Evolutionary conservation across 1,140 invertebrate genomes (phyloP), one percentile per base, ranked within the genome.

Genomic region (Danaus plexippus): DNA sequence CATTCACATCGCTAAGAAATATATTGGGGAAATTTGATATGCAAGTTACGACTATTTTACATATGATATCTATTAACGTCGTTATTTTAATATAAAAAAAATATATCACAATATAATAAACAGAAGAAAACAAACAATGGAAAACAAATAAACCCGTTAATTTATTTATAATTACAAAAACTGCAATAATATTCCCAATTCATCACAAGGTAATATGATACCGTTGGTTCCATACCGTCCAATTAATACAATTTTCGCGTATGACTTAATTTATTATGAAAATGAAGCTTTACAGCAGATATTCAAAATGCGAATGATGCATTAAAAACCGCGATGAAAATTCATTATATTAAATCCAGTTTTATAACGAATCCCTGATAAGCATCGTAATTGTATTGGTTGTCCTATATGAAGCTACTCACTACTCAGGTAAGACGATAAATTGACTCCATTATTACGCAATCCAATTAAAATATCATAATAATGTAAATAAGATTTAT

Each of bases 1-100:
- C 54, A 60, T 44, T 32, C 52, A 57, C 59, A 65, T 47, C 11
- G 22, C 47, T 54, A 52, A 52, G 22, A 32, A 32, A 32, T 32
- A 32, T 32, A 32, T 32, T 32, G 22, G 22, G 22, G 22, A 32
- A 32, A 32, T 32, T 32, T 32, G 22, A 32, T 32, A 32, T 32
- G 22, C 22, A 32, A 32, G 22, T 32, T 32, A 32, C 22, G 22
- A 32, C 22, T 32, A 32, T 32, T 32, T 32, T 32, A 32, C 22
- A 32, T 32, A 32, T 32, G 22, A 32, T 32, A 32, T 32, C 50
- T 52, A 43, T 52, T 52, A 52, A 43, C 41, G n/a, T 52, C 43
- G 11, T 40, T 52, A 12, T 52, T 32, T 32, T 32, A 32, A 32
- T 32, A 32, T 32, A 5, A 32, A 32, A 32, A 32, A 32, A 7